These are phyloP conservation scores for Burhinus oedicnemus DNA, from an alignment of 2,113 vertebrate species.

Conservation along the genomic window DNA sequence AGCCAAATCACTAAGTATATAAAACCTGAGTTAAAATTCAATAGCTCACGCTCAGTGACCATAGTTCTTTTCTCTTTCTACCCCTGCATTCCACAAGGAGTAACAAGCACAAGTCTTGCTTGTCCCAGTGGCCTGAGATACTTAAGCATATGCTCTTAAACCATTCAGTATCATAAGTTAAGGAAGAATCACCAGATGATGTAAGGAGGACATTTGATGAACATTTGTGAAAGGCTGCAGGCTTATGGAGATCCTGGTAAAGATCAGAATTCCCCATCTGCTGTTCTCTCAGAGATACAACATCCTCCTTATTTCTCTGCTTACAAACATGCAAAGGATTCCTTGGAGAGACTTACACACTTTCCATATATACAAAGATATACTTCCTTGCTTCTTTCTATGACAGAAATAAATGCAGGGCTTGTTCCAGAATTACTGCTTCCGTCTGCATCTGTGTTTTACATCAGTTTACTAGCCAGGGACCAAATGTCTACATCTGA, in stretches of 20 bases:
- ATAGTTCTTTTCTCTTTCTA: background rate
- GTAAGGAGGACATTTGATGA: background rate
- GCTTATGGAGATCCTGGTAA: background rate
- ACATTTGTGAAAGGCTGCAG: background rate
- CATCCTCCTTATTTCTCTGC: background rate
- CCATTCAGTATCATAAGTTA: background rate
- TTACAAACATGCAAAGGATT: background rate
- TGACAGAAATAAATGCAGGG: background rate
- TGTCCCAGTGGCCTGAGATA: background rate
- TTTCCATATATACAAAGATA: background rate
- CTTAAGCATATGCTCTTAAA: background rate
- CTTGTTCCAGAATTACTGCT: background rate
- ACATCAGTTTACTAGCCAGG: background rate
- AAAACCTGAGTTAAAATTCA: background rate
- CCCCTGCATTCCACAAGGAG: background rate
- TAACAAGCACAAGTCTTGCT: background rate
- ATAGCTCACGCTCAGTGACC: background rate
- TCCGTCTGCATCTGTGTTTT: background rate
- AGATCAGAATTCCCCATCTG: background rate
- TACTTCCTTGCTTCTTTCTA: background rate
- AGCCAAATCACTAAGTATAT: background rate
- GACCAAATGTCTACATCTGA: background rate
- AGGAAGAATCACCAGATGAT: background rate
- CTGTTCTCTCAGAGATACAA: background rate
- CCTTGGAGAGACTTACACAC: background rate